Evolutionary conservation across 2,888 invertebrate species (phyloP).

Genomic region (Diploptera punctata): DNA sequence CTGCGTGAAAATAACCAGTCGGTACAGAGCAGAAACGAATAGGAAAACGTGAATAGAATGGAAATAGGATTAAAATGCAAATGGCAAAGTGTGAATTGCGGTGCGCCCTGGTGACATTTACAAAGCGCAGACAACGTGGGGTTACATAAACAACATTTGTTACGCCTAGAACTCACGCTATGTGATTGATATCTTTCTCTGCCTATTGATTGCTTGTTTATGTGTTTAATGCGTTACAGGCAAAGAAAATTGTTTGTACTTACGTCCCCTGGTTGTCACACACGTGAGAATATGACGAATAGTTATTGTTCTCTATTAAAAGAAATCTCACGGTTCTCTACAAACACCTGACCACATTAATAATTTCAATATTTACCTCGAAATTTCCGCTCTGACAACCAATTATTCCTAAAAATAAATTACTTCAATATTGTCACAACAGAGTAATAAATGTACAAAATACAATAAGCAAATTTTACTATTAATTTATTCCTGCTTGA

Average conservation of each 20-base stretch:
- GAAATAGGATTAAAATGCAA: too few species aligned
- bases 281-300: not conserved
- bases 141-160: constrained; percentile 28
- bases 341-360: not conserved
- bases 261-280: not conserved
- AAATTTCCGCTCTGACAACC: not conserved
- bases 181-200: constrained; percentile 2
- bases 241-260: constrained; percentile 10
- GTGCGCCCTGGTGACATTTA: too few species aligned
- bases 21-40: too few species aligned
- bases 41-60: too few species aligned
- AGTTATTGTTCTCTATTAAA: not conserved
- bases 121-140: constrained; percentile 10
- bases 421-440: not conserved
- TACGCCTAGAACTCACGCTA: constrained; percentile 16
- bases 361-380: not conserved
- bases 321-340: not conserved
- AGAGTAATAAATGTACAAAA: too few species aligned
- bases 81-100: too few species aligned
- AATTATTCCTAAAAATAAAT: not conserved
- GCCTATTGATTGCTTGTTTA: not conserved
- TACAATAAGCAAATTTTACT: too few species aligned
- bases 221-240: not conserved
- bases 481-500: too few species aligned
- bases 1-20: too few species aligned